Percentiles rank a stretch among this genome's conserved stretches.
phyloP scores from a whole-genome alignment of 2,113 vertebrate genomes.

The Oncorhynchus masou region DNA sequence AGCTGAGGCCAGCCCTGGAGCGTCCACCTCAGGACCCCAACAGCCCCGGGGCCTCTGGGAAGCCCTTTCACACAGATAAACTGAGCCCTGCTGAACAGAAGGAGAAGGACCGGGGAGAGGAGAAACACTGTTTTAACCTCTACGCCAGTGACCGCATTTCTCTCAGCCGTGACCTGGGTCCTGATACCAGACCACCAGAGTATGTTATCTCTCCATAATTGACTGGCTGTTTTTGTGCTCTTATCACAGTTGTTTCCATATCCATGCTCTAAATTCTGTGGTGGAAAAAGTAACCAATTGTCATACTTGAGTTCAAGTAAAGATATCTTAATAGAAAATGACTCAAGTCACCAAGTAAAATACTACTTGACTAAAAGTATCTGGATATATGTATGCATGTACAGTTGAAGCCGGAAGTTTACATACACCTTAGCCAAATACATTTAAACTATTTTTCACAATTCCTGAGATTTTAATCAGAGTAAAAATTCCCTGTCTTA shows the following conservation, averaged over 20 bases:
- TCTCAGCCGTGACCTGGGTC: slow-evolving; percentile 91
- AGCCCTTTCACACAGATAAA: slow-evolving; percentile 79
- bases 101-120: slow-evolving; percentile 87
- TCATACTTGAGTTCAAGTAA: too few relatives aligned
- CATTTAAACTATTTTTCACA: too few relatives aligned
- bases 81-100: slow-evolving; percentile 85
- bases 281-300: too few relatives aligned
- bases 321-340: too few relatives aligned
- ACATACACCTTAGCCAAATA: too few relatives aligned
- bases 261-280: not conserved
- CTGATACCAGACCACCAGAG: slow-evolving; percentile 97
- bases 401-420: too few relatives aligned
- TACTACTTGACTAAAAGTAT: too few relatives aligned
- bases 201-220: slow-evolving; percentile 69
- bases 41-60: slow-evolving; percentile 89
- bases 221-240: not conserved
- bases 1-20: slow-evolving; percentile 85
- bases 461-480: too few relatives aligned
- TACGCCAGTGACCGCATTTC: slow-evolving; percentile 97
- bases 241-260: not conserved
- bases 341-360: too few relatives aligned
- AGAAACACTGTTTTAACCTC: slow-evolving; percentile 96
- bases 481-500: too few relatives aligned
- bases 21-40: slow-evolving; percentile 85
- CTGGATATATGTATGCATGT: too few relatives aligned